phyloP scores from a whole-genome alignment of 2,113 vertebrate genomes.

The Anguilla japonica region DNA sequence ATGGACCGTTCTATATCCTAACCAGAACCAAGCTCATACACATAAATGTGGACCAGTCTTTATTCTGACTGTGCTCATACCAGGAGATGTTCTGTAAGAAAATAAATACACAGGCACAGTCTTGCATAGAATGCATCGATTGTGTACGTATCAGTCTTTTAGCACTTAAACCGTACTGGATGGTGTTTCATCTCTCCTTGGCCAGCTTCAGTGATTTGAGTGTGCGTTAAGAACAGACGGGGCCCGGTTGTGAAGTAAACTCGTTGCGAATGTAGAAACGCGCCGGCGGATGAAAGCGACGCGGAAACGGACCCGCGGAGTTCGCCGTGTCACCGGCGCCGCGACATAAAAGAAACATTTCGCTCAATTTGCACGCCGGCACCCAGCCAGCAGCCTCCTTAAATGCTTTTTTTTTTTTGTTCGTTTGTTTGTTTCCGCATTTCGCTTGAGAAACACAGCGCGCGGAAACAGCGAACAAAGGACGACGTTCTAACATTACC shows the following conservation, averaged over 20 bases:
- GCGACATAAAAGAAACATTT: background rate
- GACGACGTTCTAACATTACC: slow-evolving; percentile 7
- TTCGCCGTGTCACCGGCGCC: background rate
- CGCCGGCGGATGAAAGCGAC: background rate
- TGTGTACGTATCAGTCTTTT: background rate
- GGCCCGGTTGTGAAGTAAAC: background rate
- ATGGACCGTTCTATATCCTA: background rate
- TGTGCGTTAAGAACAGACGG: background rate
- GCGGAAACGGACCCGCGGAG: background rate
- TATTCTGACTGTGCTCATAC: background rate
- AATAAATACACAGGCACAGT: background rate
- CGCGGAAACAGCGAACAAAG: background rate
- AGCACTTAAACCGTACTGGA: background rate
- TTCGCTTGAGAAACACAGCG: background rate
- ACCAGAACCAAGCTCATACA: background rate
- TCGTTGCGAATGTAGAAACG: background rate
- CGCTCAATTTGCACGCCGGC: background rate
- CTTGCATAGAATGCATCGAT: background rate
- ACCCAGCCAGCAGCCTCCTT: background rate
- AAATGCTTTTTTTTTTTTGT: background rate
- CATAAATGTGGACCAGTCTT: background rate
- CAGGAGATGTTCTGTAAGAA: background rate
- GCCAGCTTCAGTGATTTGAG: background rate
- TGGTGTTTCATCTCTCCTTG: background rate
- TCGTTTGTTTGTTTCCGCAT: background rate